These are phyloP conservation scores for Drosophila macrospina DNA, from an alignment of 2,888 invertebrate genomes.

Conservation along the genomic window DNA sequence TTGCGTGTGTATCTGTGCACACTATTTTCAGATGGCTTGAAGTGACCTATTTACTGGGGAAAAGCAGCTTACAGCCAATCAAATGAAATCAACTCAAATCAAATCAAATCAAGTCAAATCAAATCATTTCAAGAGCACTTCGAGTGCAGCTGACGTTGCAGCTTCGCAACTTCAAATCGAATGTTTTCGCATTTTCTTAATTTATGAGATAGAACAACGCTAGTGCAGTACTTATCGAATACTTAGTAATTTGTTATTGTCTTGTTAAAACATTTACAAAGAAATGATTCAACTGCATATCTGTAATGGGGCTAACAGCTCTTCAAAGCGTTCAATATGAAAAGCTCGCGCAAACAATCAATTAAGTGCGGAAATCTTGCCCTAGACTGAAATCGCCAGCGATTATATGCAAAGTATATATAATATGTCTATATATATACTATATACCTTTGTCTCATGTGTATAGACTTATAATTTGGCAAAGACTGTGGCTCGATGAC, in stretches of 20 bases:
- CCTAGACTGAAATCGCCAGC: constrained; percentile 22
- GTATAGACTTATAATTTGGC: constrained; percentile 29
- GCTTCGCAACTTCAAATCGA: neutral
- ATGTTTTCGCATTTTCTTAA: too few relatives aligned
- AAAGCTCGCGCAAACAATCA: neutral
- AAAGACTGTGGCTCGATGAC: constrained; percentile 38
- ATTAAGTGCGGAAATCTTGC: constrained; percentile 44
- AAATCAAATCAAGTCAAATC: too few relatives aligned
- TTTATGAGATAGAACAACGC: too few relatives aligned
- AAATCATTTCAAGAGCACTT: constrained; percentile 17
- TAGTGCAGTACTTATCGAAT: too few relatives aligned
- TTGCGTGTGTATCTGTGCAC: constrained; percentile 9
- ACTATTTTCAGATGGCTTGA: constrained; percentile 2
- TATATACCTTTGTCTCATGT: neutral
- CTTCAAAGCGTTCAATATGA: neutral
- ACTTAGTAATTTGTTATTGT: too few relatives aligned
- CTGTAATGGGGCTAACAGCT: neutral
- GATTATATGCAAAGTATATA: constrained; percentile 1
- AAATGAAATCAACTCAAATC: neutral
- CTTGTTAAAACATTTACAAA: too few relatives aligned
- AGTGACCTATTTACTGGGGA: constrained; percentile 14
- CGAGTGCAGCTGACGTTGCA: neutral
- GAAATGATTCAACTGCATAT: neutral
- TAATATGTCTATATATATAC: constrained; percentile 4
- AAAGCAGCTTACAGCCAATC: neutral